Percentiles rank a stretch among this genome's conserved stretches.
phyloP scores from a whole-genome alignment of 1,140 invertebrate genomes.

The Cydia splendana region DNA sequence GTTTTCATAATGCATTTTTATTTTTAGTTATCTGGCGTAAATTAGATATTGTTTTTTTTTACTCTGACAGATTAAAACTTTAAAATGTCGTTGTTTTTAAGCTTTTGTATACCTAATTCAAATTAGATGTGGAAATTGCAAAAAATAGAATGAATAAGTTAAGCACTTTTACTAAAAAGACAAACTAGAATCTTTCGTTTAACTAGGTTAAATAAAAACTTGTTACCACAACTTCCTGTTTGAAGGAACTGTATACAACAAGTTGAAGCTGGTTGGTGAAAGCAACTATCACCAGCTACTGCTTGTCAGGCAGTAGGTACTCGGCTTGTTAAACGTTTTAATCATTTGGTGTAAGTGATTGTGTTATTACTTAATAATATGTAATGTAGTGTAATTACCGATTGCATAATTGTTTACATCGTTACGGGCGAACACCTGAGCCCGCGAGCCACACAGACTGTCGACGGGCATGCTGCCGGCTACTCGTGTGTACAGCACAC shows the following conservation, averaged over 20 bases:
- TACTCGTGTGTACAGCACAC: not conserved
- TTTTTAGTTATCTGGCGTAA: conserved; percentile 31
- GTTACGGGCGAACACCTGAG: not conserved
- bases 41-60: not conserved
- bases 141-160: conserved; percentile 18
- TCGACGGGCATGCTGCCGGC: not conserved
- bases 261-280: conserved; percentile 4
- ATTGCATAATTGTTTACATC: not conserved
- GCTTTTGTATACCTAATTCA: conserved; percentile 3
- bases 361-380: conserved; percentile 23
- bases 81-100: not conserved
- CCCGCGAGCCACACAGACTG: not conserved
- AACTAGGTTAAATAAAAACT: conserved; percentile 24
- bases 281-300: conserved; percentile 4
- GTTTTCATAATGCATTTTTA: conserved; percentile 46
- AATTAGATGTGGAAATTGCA: conserved; percentile 30
- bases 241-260: conserved; percentile 6
- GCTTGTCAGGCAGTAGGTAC: not conserved
- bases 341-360: conserved; percentile 29
- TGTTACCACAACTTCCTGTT: conserved; percentile 20
- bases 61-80: conserved; percentile 2
- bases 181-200: conserved; percentile 19
- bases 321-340: conserved; percentile 19
- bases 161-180: conserved; percentile 31
- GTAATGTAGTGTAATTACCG: conserved; percentile 20